Base-by-base conservation (phyloP, 2,113 vertebrate species). In the Datnioides undecimradiatus region DNA sequence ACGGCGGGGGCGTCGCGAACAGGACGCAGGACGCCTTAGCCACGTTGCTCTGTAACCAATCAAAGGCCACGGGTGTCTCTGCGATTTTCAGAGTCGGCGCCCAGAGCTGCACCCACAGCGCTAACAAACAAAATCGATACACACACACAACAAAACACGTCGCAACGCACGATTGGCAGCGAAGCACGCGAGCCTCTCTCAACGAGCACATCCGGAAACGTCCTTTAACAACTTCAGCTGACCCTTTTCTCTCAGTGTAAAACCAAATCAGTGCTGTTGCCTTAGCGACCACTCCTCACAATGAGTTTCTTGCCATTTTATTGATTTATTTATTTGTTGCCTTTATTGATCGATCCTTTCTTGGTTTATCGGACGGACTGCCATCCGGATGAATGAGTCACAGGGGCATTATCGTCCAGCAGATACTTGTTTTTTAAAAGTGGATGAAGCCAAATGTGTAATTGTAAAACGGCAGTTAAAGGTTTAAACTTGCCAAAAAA, bases 261-360 rank as follows among this genome's bases (percentile, higher is more conserved):
- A 85, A 85, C 88, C 88, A 91, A 90, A 91, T 83, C 90, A 85
- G 88, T 85, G 86, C 80, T 81, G 74, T 86, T 87, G 92, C 88
- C 89, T 93, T 87, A 75, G 80, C 78, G 34, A 84, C 78, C 60
- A 76, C 79, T 79, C 59, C 77, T 88, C 70, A 87, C 64, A 58
- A 64, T 17, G 36, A 84, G 60, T 80, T 79, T 78, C 36, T 72
- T 74, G 77, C 73, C 83, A 46, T 71, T 60, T 77, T 76, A n/a
- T n/a, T n/a, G n/a, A n/a, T n/a, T n/a, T n/a, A n/a, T n/a, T n/a
- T n/a, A 65, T 73, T 52, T 57, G 63, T 86, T 84, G 76, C 82
- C 83, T 91, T 92, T 88, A n/a, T n/a, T n/a, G n/a, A n/a, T 10
- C 38, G 49, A 66, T 87, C 11, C 10, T 63, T 80, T 58, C 45